Evolutionary conservation across 2,888 invertebrate genomes (phyloP), one percentile per base, ranked within the genome.

Genomic region (Sphecodes monilicornis): DNA sequence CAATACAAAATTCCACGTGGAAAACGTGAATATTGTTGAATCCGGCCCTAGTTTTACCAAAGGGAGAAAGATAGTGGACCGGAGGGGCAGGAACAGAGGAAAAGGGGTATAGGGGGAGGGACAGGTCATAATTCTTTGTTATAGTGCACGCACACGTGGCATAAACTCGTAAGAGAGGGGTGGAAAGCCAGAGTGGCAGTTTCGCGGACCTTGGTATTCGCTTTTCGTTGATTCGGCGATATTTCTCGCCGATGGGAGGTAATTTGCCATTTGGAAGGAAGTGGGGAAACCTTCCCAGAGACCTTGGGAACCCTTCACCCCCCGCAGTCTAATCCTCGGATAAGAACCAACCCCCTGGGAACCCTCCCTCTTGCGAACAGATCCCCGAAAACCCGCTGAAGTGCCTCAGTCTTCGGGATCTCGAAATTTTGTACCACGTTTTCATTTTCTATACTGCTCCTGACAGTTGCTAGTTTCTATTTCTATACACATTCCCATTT

Each of bases 151-250:
- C 50, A 50, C 22, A 50, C 22, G 50, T 50, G 22, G 77, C 82
- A 82, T 78, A 84, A 73, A 86, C 84, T 86, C 68, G 70, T 16
- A 78, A 83, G 69, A 60, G 39, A 71, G 29, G 39, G 64, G 66
- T 36, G 50, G 43, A 69, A 74, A 60, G 43, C 60, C 22, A 77
- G 43, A 76, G 76, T 70, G 69, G 73, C 69, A 84, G 79, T 80
- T 81, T 75, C 69, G 57, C 76, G 71, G 75, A 71, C 68, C 72
- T 72, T 36, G 86, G 66, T 84, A 86, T 90, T 76, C 79, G 86
- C 82, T 50, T 82, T 89, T 90, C 82, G 88, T 84, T 79, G 90
- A 89, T 88, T 89, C 86, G 85, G 88, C 90, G 85, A 85, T 85
- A 89, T 88, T 86, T 88, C 84, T 82, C 78, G 64, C 64, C 86